Base-by-base conservation (phyloP, 2,888 invertebrate species). In the Empis stercorea region DNA sequence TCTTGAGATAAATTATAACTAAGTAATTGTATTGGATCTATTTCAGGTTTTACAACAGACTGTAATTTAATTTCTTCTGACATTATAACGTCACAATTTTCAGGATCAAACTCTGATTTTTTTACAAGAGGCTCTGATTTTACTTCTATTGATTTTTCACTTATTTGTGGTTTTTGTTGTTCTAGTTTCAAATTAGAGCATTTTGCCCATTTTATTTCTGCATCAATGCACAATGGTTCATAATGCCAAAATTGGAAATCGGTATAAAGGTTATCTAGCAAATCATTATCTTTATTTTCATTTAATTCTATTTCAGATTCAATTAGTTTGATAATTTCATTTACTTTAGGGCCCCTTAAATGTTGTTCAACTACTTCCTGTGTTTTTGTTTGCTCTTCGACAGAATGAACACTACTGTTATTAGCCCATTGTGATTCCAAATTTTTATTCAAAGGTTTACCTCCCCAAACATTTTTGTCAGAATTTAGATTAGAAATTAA, bases 201-300 rank as follows among this genome's bases (percentile, higher is more conserved):
- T 14, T 15, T 38, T 7, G 52, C 51, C 61, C 76, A 76, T 53
- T 73, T 68, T 55, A 75, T 74, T 70, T 84, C 84, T 34, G 79
- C 81, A 56, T 81, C 78, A 56, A 80, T 76, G 58, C 81, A 82
- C 16, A 73, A 55, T 56, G 72, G 68, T 63, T 79, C 81, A 43
- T 76, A 73, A 2, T 71, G 60, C 82, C 81, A 83, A 59, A 80
- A 80, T 10, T 43, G 37, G 11, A 30, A 27, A 27, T 50, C 45
- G 10, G 15, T 16, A 34, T 36, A 44, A 4, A 49, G 7, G 14
- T 44, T 40, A 14, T 14, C 27, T 11, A 27, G 11, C 10, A 40
- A 27, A 40, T 14, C 34, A n/a, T 13, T n/a, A 34, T 34, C n/a
- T n/a, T n/a, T 34, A n/a, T 34, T 34, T 34, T 34, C 34, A 34